These are phyloP conservation scores for Sepioteuthis lessoniana DNA, from an alignment of 2,888 invertebrate species.

Conservation along the genomic window DNA sequence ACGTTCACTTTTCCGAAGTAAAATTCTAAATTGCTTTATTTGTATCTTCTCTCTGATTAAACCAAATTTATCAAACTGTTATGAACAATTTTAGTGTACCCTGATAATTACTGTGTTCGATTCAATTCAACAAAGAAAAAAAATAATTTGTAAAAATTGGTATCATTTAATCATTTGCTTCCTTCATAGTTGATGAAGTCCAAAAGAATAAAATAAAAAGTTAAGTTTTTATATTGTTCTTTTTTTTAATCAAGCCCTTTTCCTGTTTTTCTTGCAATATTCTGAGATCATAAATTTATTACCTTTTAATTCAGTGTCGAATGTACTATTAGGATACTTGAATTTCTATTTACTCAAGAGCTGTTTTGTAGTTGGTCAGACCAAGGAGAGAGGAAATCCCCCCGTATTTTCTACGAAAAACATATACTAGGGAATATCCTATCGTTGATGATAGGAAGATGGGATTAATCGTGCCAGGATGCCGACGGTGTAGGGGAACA, in stretches of 20 bases:
- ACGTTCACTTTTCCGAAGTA: no score
- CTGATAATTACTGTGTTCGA: no score
- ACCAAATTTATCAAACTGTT: no score
- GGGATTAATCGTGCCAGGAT: neutral
- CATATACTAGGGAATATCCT: neutral
- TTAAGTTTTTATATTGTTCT: neutral
- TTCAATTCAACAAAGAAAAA: neutral
- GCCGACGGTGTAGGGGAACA: neutral
- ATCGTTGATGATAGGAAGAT: neutral
- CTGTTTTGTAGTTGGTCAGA: neutral
- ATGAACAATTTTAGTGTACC: no score
- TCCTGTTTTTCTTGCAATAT: neutral
- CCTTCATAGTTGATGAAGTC: neutral
- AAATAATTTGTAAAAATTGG: neutral
- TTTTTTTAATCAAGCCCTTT: neutral
- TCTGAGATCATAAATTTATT: neutral
- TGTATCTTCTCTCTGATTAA: no score
- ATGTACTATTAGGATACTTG: neutral
- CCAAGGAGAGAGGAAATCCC: no score
- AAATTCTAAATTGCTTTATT: no score
- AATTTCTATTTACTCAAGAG: neutral
- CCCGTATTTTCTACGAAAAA: neutral
- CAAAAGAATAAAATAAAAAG: neutral
- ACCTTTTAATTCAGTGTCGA: neutral
- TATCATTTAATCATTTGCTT: neutral